Evolutionary conservation across 2,888 invertebrate species (phyloP), one percentile per base, ranked within the genome.

Genomic region (Spisula solida): DNA sequence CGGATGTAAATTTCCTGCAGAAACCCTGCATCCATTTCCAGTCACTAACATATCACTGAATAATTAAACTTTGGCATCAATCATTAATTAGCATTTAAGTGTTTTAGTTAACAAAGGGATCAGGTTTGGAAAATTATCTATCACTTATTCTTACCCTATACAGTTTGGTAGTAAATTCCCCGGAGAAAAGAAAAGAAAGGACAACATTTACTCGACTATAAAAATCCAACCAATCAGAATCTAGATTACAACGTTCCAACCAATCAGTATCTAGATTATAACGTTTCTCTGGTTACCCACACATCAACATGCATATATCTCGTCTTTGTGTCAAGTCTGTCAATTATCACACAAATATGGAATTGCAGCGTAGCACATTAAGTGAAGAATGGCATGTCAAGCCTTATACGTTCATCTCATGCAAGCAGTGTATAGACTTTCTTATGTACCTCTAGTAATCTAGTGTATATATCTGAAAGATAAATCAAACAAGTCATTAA

Each of bases 341-440:
- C 16, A 34, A 16, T 25, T 75, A 75, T 75, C 75, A 75, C 75
- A 75, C 75, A 75, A 75, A 31, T 25, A 75, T 75, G 83, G 83
- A 83, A 75, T 83, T 75, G 41, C 83, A 83, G 75, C 83, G 5
- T 48, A 83, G 83, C 51, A 56, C 82, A 82, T 82, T 12, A 56
- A 34, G 34, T 34, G 75, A 75, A 31, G 75, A 75, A 75, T 16
- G 75, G 34, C 75, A 16, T 34, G 18, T 70, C 12, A 75, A 75
- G 34, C 75, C 75, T 75, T 31, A 16, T 75, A 75, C 31, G 75
- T 75, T 75, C 34, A 34, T 31, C 75, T 75, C 75, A 34, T 25
- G 25, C 75, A 75, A 75, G 75, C 75, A 75, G 75, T 75, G 75
- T 75, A 75, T 75, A 75, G 34, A 31, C 31, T 31, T 75, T 25